Evolutionary conservation across 1,140 invertebrate genomes (phyloP).

Genomic region (Drusus annulatus): DNA sequence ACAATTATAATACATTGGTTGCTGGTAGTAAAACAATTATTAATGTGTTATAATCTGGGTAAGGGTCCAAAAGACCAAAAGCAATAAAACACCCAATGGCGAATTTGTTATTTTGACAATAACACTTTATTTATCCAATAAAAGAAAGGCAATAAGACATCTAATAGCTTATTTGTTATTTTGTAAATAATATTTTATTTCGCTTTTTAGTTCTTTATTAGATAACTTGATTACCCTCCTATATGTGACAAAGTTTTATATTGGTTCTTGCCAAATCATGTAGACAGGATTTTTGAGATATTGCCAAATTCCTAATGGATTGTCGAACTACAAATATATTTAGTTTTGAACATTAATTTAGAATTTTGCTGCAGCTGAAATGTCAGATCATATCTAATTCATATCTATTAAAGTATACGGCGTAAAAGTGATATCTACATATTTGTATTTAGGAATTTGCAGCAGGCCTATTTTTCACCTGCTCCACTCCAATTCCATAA

Average conservation of each 20-base stretch:
- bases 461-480: neutral
- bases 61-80: no score
- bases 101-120: neutral
- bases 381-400: neutral
- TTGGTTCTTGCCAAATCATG: constrained; percentile 25
- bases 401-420: neutral
- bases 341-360: constrained; percentile 10
- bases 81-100: no score
- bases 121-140: neutral
- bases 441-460: neutral
- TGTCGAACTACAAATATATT: neutral
- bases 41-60: no score
- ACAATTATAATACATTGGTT: no score
- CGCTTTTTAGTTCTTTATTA: neutral
- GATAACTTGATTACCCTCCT: neutral
- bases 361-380: neutral
- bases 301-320: constrained; percentile 24
- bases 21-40: no score
- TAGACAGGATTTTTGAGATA: constrained; percentile 27
- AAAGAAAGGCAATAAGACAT: no score
- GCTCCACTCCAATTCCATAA: neutral
- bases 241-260: constrained; percentile 1
- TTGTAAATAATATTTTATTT: constrained; percentile 8
- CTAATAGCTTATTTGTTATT: neutral
- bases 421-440: neutral